A percentile compares a stretch with the other conserved stretches of the same genome.
phyloP scores from a whole-genome alignment of 2,797 vertebrate species.

The Rhinichthys osculus region DNA sequence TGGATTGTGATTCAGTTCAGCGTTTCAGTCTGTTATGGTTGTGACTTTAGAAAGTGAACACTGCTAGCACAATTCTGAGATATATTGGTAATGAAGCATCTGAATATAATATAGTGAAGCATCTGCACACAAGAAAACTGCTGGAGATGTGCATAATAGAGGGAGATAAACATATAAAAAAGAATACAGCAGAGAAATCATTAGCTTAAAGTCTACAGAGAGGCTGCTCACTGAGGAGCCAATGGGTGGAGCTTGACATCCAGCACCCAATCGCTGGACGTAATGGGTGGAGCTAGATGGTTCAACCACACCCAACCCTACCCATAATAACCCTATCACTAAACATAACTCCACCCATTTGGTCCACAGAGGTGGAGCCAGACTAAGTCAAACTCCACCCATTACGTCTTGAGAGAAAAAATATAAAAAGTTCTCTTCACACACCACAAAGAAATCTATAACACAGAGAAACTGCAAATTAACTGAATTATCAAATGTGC shows the following conservation, averaged over 20 bases:
- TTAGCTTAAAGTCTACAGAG: not conserved
- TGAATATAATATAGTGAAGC: not conserved
- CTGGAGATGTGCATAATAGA: not conserved
- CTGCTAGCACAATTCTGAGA: not conserved
- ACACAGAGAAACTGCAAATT: not conserved
- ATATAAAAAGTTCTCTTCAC: not conserved
- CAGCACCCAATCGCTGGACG: not conserved
- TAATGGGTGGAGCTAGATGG: not conserved
- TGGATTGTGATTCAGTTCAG: not conserved
- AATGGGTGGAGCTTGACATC: not conserved
- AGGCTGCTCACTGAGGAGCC: not conserved
- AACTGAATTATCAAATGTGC: not conserved
- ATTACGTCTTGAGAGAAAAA: not conserved
- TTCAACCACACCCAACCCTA: not conserved
- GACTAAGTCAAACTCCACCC: not conserved
- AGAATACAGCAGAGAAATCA: not conserved
- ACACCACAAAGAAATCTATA: not conserved
- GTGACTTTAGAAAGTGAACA: not conserved
- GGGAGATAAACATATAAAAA: conserved; percentile 3
- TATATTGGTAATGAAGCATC: not conserved
- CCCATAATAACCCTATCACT: not conserved
- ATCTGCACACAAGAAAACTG: not conserved
- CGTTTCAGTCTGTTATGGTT: not conserved
- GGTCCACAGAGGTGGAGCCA: not conserved
- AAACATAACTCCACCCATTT: not conserved